Base-by-base conservation (phyloP, 2,888 invertebrate species). In the Halocaridina rubra region DNA sequence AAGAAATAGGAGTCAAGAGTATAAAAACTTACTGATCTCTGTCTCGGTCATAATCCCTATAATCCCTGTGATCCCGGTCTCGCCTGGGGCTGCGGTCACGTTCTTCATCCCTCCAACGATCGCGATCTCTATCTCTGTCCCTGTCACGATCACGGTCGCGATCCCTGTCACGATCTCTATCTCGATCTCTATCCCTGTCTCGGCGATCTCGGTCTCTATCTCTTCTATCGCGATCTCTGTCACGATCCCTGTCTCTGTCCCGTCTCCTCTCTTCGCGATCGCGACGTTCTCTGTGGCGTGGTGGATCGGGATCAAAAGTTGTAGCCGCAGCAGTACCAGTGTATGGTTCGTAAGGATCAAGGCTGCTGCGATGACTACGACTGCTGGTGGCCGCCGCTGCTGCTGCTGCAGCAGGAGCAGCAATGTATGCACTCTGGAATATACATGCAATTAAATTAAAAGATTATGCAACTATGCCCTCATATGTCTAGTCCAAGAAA, bases 171-270 rank as follows among this genome's bases (percentile, higher is more conserved):
- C 84, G 24, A 19, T 85, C 85, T 19, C 82, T 13, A 74, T 86
- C 86, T 1, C 86, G 24, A 33, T 86, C 86, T 33, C 86, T 33
- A 22, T 81, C 81, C 27, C 82, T 33, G 29, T 81, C 81, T 24
- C 81, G 46, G 10, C 85, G 46, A 53, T 87, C 87, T 19, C 87
- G 27, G 69, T 86, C 86, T 16, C 81, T 77, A 19, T 81, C 81
- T 32, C 84, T 82, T 13, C 77, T 27, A 13, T 80, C 80, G 3
- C 82, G 29, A 13, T 87, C 79, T n/a, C 87, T 57, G 30, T 87
- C 79, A n/a, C 87, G 69, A 33, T 87, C 87, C n/a, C 84, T 27
- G 59, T 87, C 87, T 24, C 87, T 59, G 67, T 87, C 87, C 33
- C 88, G 61, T 3, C 84, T 61, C 2, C 84, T 59, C 16, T 88